A percentile compares a stretch with the other conserved stretches of the same genome.
Conservation (phyloP, 2,797 vertebrate genomes). For the Calcarius lapponicus region DNA sequence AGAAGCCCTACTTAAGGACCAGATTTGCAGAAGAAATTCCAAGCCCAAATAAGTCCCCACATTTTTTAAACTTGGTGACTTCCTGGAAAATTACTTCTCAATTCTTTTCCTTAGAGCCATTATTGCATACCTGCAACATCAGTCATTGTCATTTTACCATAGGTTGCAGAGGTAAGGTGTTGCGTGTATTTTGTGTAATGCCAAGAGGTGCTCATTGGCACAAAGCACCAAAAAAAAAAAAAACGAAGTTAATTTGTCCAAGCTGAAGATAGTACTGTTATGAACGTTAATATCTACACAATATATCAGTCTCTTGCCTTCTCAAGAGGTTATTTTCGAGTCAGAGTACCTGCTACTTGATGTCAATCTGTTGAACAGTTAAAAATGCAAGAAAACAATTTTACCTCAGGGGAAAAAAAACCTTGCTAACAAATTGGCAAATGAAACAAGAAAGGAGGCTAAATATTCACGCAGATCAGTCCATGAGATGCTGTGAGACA, state of each 20-base stretch:
- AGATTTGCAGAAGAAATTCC: not conserved
- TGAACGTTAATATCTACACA: not conserved
- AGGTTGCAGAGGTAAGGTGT: not conserved
- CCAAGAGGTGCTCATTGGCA: not conserved
- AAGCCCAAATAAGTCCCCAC: not conserved
- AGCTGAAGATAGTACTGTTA: not conserved
- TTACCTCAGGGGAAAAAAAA: not conserved
- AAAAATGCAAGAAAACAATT: not conserved
- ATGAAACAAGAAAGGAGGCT: not conserved
- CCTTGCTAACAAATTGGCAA: not conserved
- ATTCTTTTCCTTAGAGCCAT: not conserved
- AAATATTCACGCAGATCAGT: not conserved
- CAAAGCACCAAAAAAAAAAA: not conserved
- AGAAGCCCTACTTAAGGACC: not conserved
- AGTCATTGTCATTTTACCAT: not conserved
- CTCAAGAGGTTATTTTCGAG: not conserved
- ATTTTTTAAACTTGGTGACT: not conserved
- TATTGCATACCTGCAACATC: not conserved
- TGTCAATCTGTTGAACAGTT: not conserved
- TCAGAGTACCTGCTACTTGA: not conserved
- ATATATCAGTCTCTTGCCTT: not conserved
- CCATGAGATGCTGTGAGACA: not conserved
- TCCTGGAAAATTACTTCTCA: not conserved
- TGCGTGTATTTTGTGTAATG: not conserved
- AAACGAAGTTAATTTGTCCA: fast-evolving